Evolutionary conservation across 2,888 invertebrate genomes (phyloP), one percentile per base, ranked within the genome.

Genomic region (Teleiodes luculella): DNA sequence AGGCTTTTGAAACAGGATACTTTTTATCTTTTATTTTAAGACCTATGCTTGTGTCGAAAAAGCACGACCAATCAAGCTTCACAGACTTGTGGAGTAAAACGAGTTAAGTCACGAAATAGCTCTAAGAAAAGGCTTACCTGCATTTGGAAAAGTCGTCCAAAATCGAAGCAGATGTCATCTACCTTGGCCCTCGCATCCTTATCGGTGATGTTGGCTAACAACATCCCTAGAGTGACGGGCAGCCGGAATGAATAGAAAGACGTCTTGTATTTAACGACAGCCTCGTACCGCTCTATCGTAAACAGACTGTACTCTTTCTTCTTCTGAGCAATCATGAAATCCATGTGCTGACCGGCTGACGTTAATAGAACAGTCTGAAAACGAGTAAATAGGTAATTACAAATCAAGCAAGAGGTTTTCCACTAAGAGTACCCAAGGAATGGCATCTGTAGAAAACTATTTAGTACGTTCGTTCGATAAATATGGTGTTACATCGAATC

Each of bases 111-210:
- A n/a, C n/a, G n/a, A n/a, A n/a, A n/a, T n/a, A n/a, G n/a, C n/a
- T n/a, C n/a, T n/a, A n/a, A n/a, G n/a, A n/a, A n/a, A n/a, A n/a
- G n/a, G n/a, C 82, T 80, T 69, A 92, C 95, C 85, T 95, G 95
- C 3, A 95, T 93, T 91, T 97, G 97, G 76, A 93, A 97, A 67
- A 95, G 94, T 63, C 94, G 93, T 6, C 97, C 97, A 91, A 97
- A 95, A 78, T 96, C 93, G 24, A 95, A 71, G 1, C 96, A 82
- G 62, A 97, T 94, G 0, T 92, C 92, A 75, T 94, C 93, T 0
- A 94, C 94, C 72, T 94, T 93, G 24, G 92, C 83, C 67, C 94
- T 94, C 62, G 92, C 89, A 70, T 93, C 93, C 7, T 90, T 85
- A 75, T 95, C 94, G 48, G 71, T 72, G 39, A 89, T 89, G 86